Conservation (phyloP, 2,797 vertebrate genomes). For the Rhinogobio ventralis region DNA sequence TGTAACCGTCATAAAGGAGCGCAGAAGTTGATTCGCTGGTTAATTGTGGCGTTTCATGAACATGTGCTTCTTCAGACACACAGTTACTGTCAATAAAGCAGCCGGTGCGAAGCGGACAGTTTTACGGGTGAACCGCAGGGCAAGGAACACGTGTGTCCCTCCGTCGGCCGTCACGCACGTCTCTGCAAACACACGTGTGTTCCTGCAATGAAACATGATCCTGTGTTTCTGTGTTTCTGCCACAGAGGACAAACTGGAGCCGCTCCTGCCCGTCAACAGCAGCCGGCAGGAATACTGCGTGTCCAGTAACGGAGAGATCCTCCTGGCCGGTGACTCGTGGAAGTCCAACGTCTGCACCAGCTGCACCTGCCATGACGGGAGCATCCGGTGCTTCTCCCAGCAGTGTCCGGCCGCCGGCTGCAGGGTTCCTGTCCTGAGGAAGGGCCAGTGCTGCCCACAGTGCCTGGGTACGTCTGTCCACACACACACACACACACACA, state of each 20-base stretch:
- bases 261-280: constrained; percentile 75
- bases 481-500: not conserved
- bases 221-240: constrained; percentile 23
- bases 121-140: constrained; percentile 58
- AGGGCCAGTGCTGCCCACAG: constrained; percentile 86
- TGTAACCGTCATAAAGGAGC: not conserved
- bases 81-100: constrained; percentile 68
- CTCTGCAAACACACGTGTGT: not conserved
- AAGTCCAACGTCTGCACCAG: constrained; percentile 84
- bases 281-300: constrained; percentile 81
- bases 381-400: constrained; percentile 83
- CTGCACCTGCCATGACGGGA: constrained; percentile 83
- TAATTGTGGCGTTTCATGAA: constrained; percentile 42
- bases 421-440: constrained; percentile 82
- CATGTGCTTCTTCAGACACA: constrained; percentile 67
- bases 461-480: constrained; percentile 78
- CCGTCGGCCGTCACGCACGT: not conserved
- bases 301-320: constrained; percentile 78
- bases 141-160: constrained; percentile 63
- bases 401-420: constrained; percentile 79
- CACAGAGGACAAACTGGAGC: constrained; percentile 73
- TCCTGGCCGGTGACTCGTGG: constrained; percentile 82
- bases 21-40: not conserved
- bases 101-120: constrained; percentile 56
- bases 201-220: not conserved